Conservation (phyloP, 2,888 invertebrate species). For the Boloria selene region DNA sequence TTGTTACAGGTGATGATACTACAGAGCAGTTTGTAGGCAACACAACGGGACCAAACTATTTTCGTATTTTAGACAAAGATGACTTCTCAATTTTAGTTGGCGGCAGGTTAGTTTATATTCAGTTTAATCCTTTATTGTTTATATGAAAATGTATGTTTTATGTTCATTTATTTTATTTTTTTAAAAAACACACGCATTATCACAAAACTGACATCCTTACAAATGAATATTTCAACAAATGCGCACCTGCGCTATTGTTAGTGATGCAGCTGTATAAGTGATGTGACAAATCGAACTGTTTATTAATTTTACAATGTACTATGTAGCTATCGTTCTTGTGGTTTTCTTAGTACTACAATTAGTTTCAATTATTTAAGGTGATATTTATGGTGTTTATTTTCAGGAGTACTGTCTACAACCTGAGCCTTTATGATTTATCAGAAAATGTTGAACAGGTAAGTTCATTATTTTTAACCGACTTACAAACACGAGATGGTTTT, state of each 20-base stretch:
- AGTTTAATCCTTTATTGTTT: background rate
- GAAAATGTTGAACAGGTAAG: slow-evolving; percentile 88
- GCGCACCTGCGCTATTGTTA: slow-evolving; percentile 13
- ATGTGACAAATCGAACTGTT: slow-evolving; percentile 15
- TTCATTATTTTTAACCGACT: slow-evolving; percentile 1
- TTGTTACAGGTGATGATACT: slow-evolving; percentile 87
- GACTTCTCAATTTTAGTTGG: slow-evolving; percentile 93
- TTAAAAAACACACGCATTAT: background rate
- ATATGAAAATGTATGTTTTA: too few species aligned
- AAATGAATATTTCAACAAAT: slow-evolving; percentile 13
- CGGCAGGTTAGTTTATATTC: slow-evolving; percentile 86
- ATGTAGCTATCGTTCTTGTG: background rate
- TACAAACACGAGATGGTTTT: background rate
- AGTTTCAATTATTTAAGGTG: background rate
- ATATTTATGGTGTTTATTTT: slow-evolving; percentile 49
- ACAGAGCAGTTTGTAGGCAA: slow-evolving; percentile 91
- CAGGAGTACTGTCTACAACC: slow-evolving; percentile 95
- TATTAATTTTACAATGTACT: slow-evolving; percentile 10
- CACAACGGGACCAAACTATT: slow-evolving; percentile 90
- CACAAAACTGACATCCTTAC: too few species aligned
- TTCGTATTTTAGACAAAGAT: slow-evolving; percentile 94
- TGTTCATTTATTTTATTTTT: too few species aligned
- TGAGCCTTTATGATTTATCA: slow-evolving; percentile 91
- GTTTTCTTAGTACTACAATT: background rate
- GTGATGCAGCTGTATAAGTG: slow-evolving; percentile 9